Evolutionary conservation across 2,797 vertebrate genomes (phyloP), one percentile per base, ranked within the genome.

Genomic region (Percopsis omiscomaycus): DNA sequence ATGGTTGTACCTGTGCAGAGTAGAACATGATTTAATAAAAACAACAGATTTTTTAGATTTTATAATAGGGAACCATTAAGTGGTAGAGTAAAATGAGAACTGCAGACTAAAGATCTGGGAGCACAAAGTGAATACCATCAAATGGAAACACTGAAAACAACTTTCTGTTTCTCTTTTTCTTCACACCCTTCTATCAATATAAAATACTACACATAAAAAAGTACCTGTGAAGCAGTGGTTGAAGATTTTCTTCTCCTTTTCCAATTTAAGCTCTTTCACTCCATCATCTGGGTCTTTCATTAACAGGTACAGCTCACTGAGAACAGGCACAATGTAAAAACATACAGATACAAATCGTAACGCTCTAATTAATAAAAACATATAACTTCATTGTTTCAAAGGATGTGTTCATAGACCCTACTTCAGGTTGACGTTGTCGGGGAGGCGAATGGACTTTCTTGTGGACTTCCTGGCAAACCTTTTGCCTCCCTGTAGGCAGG

Each of bases 151-250:
- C 32, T 37, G 37, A 42, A 42, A 42, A 42, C 9, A 42, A 37
- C 32, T 9, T 37, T 9, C 32, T 37, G 5, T 2, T 22, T 37
- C 62, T 64, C 4, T 46, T 59, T 9, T 42, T 9, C 37, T 42
- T 42, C 9, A 42, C 37, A 22, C 37, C 37, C 6, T 9, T 42
- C 6, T 42, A 5, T 42, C 6, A 42, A 42, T 42, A 42, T 42
- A 42, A 42, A 15, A 14, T 4, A 11, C 9, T 15, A 42, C 27
- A 44, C n/a, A 30, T 37, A 11, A 13, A 30, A 32, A 42, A 13
- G 27, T 88, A 98, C 97, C 96, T 29, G 94, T 93, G 89, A 99
- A 98, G 77, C 97, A 98, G 73, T 99, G 92, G 86, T 96, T 98
- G 88, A 94, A 99, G 64, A 94, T 79, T 77, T 90, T 94, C 68